Conservation (phyloP, 2,888 invertebrate species). For the Apamea anceps region DNA sequence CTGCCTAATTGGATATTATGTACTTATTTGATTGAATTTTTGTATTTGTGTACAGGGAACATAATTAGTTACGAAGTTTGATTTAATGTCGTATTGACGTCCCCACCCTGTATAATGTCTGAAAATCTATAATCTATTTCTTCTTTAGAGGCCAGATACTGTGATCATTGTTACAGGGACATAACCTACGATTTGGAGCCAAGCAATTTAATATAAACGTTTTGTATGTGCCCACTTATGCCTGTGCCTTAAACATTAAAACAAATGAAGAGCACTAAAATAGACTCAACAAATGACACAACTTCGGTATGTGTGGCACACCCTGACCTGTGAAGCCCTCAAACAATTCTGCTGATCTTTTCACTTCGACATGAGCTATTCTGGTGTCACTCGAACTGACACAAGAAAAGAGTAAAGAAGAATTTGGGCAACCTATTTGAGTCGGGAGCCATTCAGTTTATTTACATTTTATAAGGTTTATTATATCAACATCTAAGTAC, state of each 20-base stretch:
- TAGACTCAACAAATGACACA: background rate
- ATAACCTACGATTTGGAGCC: background rate
- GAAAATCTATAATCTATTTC: background rate
- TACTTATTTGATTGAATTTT: too few species aligned
- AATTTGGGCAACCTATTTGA: background rate
- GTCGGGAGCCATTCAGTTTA: background rate
- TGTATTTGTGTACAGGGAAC: too few species aligned
- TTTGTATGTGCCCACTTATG: background rate
- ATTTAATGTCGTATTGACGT: too few species aligned
- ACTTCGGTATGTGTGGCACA: background rate
- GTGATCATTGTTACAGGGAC: background rate
- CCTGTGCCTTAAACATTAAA: background rate
- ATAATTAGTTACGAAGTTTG: too few species aligned
- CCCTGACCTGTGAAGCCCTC: background rate
- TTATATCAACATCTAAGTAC: slow-evolving; percentile 7
- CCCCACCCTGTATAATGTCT: too few species aligned
- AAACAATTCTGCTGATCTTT: background rate
- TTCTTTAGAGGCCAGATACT: background rate
- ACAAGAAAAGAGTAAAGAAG: background rate
- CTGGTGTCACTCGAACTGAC: background rate
- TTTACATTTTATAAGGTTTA: slow-evolving; percentile 1
- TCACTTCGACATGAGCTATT: background rate
- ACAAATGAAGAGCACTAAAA: background rate
- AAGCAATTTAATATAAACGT: background rate
- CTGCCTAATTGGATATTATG: too few species aligned